Base-by-base conservation (phyloP, 2,113 vertebrate species). In the Ophiodon elongatus region DNA sequence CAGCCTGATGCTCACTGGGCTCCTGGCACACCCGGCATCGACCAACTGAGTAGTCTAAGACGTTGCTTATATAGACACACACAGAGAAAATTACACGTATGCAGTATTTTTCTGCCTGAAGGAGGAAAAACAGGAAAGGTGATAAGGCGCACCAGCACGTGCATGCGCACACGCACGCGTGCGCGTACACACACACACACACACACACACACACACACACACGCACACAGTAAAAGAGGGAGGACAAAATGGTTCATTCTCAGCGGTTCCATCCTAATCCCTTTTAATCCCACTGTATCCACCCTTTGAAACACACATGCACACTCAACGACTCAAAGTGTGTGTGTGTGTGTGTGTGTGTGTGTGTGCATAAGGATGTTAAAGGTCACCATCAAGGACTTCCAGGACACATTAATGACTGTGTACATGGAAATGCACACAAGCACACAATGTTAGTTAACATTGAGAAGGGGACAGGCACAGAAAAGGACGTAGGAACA, bases 181-280 rank as follows among this genome's bases (percentile, higher is more conserved):
- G 2, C 37, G 8, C 37, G 8, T 8, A 39, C 37, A 39, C 37
- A 39, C 37, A 39, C 37, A 39, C 37, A 39, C 37, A 47, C 43
- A 47, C 45, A n/a, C 50, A 54, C 21, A 10, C 50, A n/a, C 50
- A n/a, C 50, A 56, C 52, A 54, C 45, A 47, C 15, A 52, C 47
- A 52, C 47, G 23, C 19, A 52, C 47, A 50, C 45, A 19, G 27
- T 62, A 72, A 79, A 11, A 43, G 29, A 60, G 27, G 39, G 33
- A 62, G 66, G 71, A 56, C 74, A 81, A 25, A 77, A 37, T 21
- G 27, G 59, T 83, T 85, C 19, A 47, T 47, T 80, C 80, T 90
- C 90, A 92, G 89, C 82, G 76, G n/a, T 82, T 87, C 29, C 50
- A 47, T 68, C 82, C 79, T 73, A 91, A 88, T 85, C 84, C 81